Conservation (phyloP, 2,797 vertebrate genomes). For the Ctenopoma multispine region DNA sequence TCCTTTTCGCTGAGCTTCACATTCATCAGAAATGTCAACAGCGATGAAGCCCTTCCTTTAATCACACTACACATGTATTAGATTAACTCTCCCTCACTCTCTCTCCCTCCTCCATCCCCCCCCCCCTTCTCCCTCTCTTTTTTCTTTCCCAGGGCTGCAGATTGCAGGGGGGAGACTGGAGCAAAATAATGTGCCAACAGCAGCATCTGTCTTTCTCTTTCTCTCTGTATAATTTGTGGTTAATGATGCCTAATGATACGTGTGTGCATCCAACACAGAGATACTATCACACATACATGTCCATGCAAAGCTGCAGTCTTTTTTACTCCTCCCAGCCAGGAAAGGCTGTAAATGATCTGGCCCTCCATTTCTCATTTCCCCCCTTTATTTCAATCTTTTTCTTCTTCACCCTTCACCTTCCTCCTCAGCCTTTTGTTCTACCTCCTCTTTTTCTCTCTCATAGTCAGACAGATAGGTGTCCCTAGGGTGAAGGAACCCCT, state of each 20-base stretch:
- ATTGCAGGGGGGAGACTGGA: conserved; percentile 28
- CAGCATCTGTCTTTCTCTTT: conserved; percentile 76
- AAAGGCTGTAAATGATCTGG: conserved; percentile 48
- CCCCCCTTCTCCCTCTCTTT: conserved; percentile 16
- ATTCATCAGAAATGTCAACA: conserved; percentile 68
- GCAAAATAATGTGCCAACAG: conserved; percentile 63
- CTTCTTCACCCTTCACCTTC: neutral
- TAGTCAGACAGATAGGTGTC: conserved; percentile 47
- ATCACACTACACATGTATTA: conserved; percentile 62
- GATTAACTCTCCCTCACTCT: conserved; percentile 49
- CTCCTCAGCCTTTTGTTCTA: conserved; percentile 6
- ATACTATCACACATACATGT: conserved; percentile 28
- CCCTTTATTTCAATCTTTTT: neutral
- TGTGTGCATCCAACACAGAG: conserved; percentile 56
- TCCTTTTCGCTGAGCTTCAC: conserved; percentile 40
- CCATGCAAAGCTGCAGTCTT: conserved; percentile 5
- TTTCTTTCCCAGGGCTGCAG: conserved; percentile 35
- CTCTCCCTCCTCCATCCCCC: conserved; percentile 2
- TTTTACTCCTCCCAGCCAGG: conserved; percentile 32
- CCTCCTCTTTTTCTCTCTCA: conserved; percentile 9
- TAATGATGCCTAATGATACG: conserved; percentile 83
- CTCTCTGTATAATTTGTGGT: conserved; percentile 79
- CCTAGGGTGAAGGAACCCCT: conserved; percentile 41
- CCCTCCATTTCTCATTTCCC: neutral
- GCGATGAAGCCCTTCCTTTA: conserved; percentile 62